Evolutionary conservation across 2,797 vertebrate species (phyloP).

Genomic region (Coregonus suidteri): DNA sequence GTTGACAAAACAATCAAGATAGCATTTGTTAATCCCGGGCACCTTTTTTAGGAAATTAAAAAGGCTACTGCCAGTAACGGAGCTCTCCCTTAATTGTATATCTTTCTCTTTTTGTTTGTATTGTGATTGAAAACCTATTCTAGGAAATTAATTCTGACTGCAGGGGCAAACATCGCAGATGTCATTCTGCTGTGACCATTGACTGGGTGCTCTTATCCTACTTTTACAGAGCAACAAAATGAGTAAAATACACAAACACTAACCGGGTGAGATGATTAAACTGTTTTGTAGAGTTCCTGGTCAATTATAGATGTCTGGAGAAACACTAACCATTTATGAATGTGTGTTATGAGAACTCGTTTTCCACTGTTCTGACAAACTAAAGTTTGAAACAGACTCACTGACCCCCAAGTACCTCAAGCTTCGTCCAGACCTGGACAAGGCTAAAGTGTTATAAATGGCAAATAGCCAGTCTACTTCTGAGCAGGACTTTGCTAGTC

Average conservation of each 20-base stretch:
- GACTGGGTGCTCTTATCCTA: background rate
- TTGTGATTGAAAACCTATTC: constrained; percentile 15
- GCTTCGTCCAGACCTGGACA: no score
- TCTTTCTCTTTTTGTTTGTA: constrained; percentile 29
- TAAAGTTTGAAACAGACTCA: background rate
- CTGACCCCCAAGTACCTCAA: background rate
- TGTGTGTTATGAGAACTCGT: background rate
- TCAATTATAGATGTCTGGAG: constrained; percentile 9
- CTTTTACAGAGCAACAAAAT: constrained; percentile 1
- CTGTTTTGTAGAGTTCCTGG: no score
- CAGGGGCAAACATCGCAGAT: constrained; percentile 37
- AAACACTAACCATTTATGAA: constrained; percentile 19
- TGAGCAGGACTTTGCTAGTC: background rate
- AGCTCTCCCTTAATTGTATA: background rate
- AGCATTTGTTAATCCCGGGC: background rate
- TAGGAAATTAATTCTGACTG: constrained; percentile 56
- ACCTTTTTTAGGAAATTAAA: constrained; percentile 12
- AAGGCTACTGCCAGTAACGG: background rate
- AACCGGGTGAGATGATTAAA: constrained; percentile 22
- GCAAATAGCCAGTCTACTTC: constrained; percentile 4
- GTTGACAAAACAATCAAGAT: background rate
- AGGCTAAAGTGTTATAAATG: background rate
- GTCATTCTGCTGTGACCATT: constrained; percentile 10
- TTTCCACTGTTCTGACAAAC: constrained; percentile 12
- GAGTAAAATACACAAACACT: constrained; percentile 27